These are phyloP conservation scores for Lycocerus yunnanus DNA, from an alignment of 2,888 invertebrate species.

Conservation along the genomic window DNA sequence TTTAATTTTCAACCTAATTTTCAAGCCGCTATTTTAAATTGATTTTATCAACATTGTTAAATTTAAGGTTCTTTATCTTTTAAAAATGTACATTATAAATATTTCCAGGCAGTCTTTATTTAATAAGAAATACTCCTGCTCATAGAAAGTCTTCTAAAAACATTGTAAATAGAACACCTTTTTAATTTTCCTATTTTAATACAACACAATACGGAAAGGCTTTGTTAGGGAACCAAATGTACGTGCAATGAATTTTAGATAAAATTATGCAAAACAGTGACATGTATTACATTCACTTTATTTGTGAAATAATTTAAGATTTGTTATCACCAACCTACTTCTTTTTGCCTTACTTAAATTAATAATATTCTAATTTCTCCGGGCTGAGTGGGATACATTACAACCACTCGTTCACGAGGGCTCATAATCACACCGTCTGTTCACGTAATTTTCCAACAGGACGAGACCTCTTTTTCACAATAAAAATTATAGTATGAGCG, in stretches of 20 bases:
- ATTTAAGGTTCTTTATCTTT: not conserved
- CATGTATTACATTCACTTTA: not conserved
- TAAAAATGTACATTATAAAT: not conserved
- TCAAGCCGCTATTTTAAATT: not conserved
- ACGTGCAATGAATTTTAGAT: not conserved
- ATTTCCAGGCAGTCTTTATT: not conserved
- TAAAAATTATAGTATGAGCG: not conserved
- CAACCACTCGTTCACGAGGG: not conserved
- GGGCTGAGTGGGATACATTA: not conserved
- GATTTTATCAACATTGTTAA: not conserved
- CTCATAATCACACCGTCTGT: not conserved
- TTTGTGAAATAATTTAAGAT: not conserved
- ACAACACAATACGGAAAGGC: not conserved
- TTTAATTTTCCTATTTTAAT: not conserved
- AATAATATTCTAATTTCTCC: not conserved
- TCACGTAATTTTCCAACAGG: not conserved
- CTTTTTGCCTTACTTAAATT: not conserved
- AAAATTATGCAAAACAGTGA: not conserved
- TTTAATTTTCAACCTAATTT: not conserved
- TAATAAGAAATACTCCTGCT: not conserved
- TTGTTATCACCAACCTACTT: not conserved
- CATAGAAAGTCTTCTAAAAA: not conserved
- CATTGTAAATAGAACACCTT: not conserved
- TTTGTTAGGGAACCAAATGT: not conserved
- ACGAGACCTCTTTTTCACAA: not conserved